Evolutionary conservation across 2,797 vertebrate species (phyloP).

Genomic region (Dermochelys coriacea): DNA sequence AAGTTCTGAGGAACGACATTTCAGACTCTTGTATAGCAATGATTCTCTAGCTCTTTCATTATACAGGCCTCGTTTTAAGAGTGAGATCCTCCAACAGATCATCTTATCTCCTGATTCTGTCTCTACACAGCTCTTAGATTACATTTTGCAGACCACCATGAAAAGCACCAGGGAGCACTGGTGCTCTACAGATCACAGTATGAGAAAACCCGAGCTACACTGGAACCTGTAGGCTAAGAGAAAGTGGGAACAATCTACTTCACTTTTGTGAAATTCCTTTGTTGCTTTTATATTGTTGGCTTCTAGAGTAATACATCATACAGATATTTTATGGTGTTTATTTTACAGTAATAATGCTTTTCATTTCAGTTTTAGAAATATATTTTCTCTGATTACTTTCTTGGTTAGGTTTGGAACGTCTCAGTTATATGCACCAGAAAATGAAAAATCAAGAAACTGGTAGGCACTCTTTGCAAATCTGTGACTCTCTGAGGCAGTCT

Average conservation of each 20-base stretch:
- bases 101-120: not conserved
- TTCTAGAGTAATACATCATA: slow-evolving; percentile 6
- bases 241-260: not conserved
- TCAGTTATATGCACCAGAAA: slow-evolving; percentile 82
- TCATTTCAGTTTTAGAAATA: not conserved
- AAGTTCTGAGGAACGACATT: not conserved
- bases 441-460: slow-evolving; percentile 67
- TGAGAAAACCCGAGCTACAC: not conserved
- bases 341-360: not conserved
- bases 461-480: slow-evolving; percentile 62
- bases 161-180: not conserved
- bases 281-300: not conserved
- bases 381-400: slow-evolving; percentile 13
- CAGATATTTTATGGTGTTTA: not conserved
- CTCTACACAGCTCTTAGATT: not conserved
- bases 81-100: not conserved
- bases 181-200: not conserved
- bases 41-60: not conserved
- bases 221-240: not conserved
- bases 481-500: slow-evolving; percentile 74
- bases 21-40: not conserved
- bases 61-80: not conserved
- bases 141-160: not conserved
- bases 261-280: not conserved
- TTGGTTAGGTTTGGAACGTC: slow-evolving; percentile 84